Percentiles rank a stretch among this genome's conserved stretches.
Evolutionary conservation across 2,888 invertebrate genomes (phyloP).

Genomic region (Mimumesa dahlbomi): DNA sequence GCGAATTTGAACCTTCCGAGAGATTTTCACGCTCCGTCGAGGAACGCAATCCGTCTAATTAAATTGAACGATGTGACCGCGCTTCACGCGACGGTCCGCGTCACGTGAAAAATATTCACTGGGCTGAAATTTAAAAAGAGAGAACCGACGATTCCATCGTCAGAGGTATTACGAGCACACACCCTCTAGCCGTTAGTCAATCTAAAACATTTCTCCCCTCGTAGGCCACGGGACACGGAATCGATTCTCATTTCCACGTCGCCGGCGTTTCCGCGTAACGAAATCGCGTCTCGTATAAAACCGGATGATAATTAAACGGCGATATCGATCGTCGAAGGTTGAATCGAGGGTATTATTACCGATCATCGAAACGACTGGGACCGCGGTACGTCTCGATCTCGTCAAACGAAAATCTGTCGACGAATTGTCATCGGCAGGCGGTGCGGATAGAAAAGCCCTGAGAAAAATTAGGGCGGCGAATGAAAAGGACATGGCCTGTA

Average conservation of each 20-base stretch:
- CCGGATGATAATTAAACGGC: neutral
- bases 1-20: constrained; percentile 25
- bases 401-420: neutral
- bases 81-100: constrained; percentile 21
- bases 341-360: constrained; percentile 7
- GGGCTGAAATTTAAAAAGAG: constrained; percentile 12
- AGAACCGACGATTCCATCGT: too few relatives aligned
- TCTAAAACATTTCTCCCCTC: too few relatives aligned
- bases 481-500: constrained; percentile 6
- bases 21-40: constrained; percentile 38
- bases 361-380: neutral
- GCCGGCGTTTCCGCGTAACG: neutral
- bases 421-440: constrained; percentile 8
- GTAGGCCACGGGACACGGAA: too few relatives aligned
- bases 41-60: constrained; percentile 45
- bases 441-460: constrained; percentile 15
- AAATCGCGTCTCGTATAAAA: neutral
- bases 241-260: too few relatives aligned
- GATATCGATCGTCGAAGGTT: constrained; percentile 10
- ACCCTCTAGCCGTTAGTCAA: too few relatives aligned
- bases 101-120: constrained; percentile 28
- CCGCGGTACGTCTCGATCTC: neutral
- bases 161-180: too few relatives aligned
- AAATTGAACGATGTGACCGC: constrained; percentile 27
- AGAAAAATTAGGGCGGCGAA: constrained; percentile 11